A percentile compares a stretch with the other conserved stretches of the same genome.
Conservation (phyloP, 2,113 vertebrate genomes). For the Budorcas taxicolor region DNA sequence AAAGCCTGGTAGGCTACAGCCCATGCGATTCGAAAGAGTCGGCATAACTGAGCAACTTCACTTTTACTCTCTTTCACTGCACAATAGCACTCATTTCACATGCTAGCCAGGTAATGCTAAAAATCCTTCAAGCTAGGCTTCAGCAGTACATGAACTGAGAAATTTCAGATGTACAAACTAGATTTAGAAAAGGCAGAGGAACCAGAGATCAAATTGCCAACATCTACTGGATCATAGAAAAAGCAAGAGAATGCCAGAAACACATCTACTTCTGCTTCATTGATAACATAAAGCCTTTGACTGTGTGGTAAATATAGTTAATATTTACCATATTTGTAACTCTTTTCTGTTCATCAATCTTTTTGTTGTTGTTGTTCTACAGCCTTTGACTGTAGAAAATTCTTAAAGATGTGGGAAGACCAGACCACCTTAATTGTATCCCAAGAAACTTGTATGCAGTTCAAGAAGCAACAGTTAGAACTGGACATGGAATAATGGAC, state of each 20-base stretch:
- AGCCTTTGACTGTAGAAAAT: not conserved
- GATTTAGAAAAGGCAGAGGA: not conserved
- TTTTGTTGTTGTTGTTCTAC: no score
- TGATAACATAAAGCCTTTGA: not conserved
- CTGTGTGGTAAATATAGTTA: not conserved
- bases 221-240: not conserved
- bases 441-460: not conserved
- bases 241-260: not conserved
- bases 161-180: not conserved
- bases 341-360: no score
- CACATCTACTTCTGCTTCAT: not conserved
- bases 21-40: not conserved
- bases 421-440: not conserved
- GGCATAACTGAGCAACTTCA: not conserved
- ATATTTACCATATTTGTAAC: no score
- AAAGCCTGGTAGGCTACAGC: not conserved
- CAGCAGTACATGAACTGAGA: not conserved
- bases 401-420: not conserved
- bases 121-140: not conserved
- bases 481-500: not conserved
- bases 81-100: not conserved
- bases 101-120: not conserved
- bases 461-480: not conserved
- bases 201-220: not conserved
- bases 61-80: not conserved